Percentiles rank a stretch among this genome's conserved stretches.
These are phyloP conservation scores for Phalangium opilio DNA, from an alignment of 2,888 invertebrate species.

Conservation along the genomic window DNA sequence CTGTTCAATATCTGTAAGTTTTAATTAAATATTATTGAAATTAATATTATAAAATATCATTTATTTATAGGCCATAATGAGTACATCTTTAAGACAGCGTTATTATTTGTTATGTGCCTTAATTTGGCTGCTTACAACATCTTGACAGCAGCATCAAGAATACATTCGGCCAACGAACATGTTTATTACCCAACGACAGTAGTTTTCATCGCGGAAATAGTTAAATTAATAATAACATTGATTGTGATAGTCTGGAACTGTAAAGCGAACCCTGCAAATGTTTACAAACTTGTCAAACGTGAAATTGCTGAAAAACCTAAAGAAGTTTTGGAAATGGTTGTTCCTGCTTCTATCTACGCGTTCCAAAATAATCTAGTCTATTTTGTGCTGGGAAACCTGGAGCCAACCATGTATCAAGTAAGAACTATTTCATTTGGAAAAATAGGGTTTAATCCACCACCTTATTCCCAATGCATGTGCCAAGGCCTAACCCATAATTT, in stretches of 20 bases:
- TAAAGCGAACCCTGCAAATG: neutral
- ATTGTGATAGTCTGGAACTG: neutral
- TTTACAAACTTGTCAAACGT: neutral
- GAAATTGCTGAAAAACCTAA: neutral
- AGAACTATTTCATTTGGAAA: too few relatives aligned
- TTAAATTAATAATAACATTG: neutral
- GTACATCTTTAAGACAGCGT: neutral
- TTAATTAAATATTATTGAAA: too few relatives aligned
- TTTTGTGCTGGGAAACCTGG: too few relatives aligned
- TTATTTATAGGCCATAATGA: neutral
- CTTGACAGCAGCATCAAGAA: neutral
- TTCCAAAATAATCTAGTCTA: too few relatives aligned
- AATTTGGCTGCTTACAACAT: neutral
- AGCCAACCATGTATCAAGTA: too few relatives aligned
- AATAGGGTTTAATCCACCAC: too few relatives aligned
- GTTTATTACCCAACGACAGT: neutral
- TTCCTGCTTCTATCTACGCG: neutral
- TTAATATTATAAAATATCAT: too few relatives aligned
- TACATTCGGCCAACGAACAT: neutral
- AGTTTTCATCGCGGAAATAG: neutral
- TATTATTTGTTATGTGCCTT: constrained; percentile 1
- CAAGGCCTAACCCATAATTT: too few relatives aligned
- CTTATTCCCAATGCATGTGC: too few relatives aligned
- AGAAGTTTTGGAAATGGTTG: neutral
- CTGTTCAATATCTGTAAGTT: too few relatives aligned